phyloP scores from a whole-genome alignment of 2,113 vertebrate genomes.

The Trinectes maculatus region DNA sequence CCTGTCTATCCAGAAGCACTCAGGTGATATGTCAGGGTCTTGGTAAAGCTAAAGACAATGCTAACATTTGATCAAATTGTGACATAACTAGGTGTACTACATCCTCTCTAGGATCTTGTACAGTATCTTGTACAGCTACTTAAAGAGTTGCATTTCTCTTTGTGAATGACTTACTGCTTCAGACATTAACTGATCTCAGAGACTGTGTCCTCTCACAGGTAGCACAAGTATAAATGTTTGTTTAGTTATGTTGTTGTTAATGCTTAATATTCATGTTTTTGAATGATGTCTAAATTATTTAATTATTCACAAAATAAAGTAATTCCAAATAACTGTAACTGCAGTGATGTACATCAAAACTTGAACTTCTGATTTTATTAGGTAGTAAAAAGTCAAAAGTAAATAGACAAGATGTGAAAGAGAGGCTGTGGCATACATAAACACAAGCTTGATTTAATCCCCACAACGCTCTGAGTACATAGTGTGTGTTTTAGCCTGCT shows the following conservation, averaged over 20 bases:
- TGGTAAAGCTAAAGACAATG: neutral
- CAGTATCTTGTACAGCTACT: neutral
- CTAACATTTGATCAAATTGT: neutral
- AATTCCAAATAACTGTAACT: neutral
- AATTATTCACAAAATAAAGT: conserved; percentile 73
- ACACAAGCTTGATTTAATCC: conserved; percentile 20
- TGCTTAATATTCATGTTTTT: conserved; percentile 24
- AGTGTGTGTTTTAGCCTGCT: conserved; percentile 57
- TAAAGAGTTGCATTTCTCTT: neutral
- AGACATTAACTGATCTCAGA: neutral
- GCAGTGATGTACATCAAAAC: neutral
- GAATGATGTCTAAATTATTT: conserved; percentile 63
- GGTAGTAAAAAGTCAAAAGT: conserved; percentile 8
- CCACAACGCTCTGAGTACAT: neutral
- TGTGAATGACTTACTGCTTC: neutral
- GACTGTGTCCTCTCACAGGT: conserved; percentile 5
- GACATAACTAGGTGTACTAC: neutral
- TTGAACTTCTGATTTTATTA: conserved; percentile 45
- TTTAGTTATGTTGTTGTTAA: conserved; percentile 7
- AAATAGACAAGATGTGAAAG: conserved; percentile 10
- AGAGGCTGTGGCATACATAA: conserved; percentile 2
- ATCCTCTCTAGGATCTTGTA: neutral
- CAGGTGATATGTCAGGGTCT: neutral
- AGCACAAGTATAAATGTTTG: conserved; percentile 3
- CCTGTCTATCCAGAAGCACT: neutral